Evolutionary conservation across 2,888 invertebrate species (phyloP), one percentile per base, ranked within the genome.

Genomic region (Drosophila barbarae): DNA sequence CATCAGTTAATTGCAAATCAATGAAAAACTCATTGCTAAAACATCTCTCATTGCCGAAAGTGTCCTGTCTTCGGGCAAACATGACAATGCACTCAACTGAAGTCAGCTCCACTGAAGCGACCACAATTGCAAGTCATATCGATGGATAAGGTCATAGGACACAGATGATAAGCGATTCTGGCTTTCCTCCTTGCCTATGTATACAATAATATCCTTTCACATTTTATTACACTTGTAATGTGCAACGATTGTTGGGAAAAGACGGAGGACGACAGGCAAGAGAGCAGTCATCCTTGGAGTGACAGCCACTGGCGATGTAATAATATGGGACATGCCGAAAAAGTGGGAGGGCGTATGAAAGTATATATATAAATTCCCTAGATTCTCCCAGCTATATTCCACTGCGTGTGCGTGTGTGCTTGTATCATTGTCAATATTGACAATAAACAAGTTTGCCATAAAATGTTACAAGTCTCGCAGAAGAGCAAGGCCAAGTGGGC

Each of bases 181-280:
- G 12, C 28, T 13, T 15, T 39, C 53, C 23, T 15, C 56, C 23
- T 21, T 50, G 71, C 44, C 58, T 64, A 49, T 59, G 54, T 55
- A 60, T 55, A 84, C 73, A 84, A 77, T 73, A 84, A 81, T 73
- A 80, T 80, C 76, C 78, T 73, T 81, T 84, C 76, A 80, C 76
- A 84, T 84, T 80, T 80, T 80, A 84, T 80, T 84, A 80, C 84
- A 84, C 84, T 76, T 78, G 78, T 84, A 78, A 81, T 80, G 79
- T 76, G 73, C 79, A 78, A 66, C 72, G 82, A 76, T 79, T 84
- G 83, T 61, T 52, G 64, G 57, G 55, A 42, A 18, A 15, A 6
- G 28, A 28, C 42, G 12, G 42, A 49, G 57, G 49, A 34, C 13
- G 18, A 44, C 18, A 47, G 35, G 39, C 57, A 61, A 55, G 49